Conservation (phyloP, 2,113 vertebrate genomes). For the Istiophorus platypterus region DNA sequence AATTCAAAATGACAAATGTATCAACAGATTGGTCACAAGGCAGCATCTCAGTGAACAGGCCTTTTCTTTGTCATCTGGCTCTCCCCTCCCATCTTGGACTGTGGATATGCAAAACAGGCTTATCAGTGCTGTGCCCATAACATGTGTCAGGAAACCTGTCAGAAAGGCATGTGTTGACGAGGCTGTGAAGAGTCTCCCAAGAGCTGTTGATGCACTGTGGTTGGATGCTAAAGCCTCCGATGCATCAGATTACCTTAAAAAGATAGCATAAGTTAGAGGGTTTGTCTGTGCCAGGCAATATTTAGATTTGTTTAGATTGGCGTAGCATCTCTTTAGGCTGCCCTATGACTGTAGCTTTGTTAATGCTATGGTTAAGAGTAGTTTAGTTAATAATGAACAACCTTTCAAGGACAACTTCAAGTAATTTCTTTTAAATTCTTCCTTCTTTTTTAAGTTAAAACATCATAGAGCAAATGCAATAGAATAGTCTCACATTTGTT, state of each 20-base stretch:
- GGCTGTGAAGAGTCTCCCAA: constrained; percentile 2
- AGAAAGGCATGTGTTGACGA: constrained; percentile 32
- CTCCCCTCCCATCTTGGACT: constrained; percentile 12
- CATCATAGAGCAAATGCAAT: too few relatives aligned
- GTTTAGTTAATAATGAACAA: not conserved
- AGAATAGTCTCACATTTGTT: too few relatives aligned
- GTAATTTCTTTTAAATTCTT: too few relatives aligned
- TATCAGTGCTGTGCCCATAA: constrained; percentile 9
- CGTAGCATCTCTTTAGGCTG: not conserved
- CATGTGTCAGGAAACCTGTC: constrained; percentile 55
- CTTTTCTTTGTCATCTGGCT: constrained; percentile 42
- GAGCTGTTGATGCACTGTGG: constrained; percentile 16
- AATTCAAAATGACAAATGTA: constrained; percentile 65
- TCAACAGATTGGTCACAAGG: constrained; percentile 58
- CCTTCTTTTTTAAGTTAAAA: too few relatives aligned
- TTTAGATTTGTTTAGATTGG: not conserved
- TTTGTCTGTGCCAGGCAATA: not conserved
- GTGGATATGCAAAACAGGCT: constrained; percentile 50
- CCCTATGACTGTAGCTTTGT: not conserved
- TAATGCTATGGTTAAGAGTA: not conserved
- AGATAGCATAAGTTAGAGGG: not conserved
- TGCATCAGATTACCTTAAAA: not conserved
- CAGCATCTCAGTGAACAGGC: constrained; percentile 2
- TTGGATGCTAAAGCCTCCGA: constrained; percentile 8
- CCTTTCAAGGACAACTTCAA: not conserved